A percentile compares a stretch with the other conserved stretches of the same genome.
Conservation (phyloP, 2,113 vertebrate genomes). For the Catagonus wagneri region DNA sequence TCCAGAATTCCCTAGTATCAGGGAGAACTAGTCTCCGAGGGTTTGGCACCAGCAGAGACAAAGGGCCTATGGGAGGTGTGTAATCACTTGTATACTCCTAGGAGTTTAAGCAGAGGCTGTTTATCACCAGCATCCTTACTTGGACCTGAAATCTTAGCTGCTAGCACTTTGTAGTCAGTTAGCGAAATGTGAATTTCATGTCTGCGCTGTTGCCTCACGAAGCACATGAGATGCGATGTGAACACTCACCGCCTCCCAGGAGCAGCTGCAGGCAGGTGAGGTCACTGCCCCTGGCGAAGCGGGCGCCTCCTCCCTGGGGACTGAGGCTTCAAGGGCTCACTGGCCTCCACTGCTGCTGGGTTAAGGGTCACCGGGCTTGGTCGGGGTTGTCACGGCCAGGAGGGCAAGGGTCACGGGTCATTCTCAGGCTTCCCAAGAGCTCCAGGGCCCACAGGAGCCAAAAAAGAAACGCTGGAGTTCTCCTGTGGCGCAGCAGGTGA, state of each 20-base stretch:
- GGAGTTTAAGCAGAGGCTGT: neutral
- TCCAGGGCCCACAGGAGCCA: neutral
- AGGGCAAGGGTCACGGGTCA: neutral
- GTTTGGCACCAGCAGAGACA: neutral
- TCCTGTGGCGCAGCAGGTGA: no score
- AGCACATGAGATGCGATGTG: neutral
- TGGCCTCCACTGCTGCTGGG: neutral
- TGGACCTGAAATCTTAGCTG: neutral
- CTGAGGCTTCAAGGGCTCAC: neutral
- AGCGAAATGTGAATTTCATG: neutral
- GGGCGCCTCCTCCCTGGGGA: neutral
- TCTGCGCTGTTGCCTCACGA: neutral
- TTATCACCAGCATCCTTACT: neutral
- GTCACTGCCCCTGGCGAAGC: neutral
- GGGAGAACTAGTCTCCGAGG: neutral
- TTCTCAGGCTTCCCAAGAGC: neutral
- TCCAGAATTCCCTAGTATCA: neutral
- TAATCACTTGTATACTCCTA: neutral
- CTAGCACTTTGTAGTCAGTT: neutral
- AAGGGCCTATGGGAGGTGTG: neutral
- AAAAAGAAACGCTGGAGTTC: neutral
- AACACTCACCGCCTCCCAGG: neutral
- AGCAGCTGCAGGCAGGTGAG: slow-evolving; percentile 2
- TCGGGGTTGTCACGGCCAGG: neutral
- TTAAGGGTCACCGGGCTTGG: neutral